Evolutionary conservation across 23 tunicate species (phyloP), one percentile per base, ranked within the genome.

Genomic region (Halocynthia roretzi): DNA sequence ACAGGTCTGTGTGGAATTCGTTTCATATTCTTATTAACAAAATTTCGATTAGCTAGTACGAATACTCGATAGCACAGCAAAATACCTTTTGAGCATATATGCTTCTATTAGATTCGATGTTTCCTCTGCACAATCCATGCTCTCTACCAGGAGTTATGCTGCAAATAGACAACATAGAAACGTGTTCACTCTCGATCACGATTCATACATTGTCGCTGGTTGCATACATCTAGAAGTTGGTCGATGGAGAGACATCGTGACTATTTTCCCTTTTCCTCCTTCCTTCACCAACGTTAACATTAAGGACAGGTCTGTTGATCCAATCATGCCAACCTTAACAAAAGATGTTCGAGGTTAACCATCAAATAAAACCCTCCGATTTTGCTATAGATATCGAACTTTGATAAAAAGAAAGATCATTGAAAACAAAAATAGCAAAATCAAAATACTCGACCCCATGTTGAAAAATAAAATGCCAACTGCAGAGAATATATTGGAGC

Each of bases 131-230:
- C 8, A 62, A 8, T 54, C 17, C 19, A 52, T 20, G 48, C 31
- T 5, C n/a, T 65, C 70, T 20, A 15, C 19, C 9, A 65, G 70
- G 5, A 15, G 70, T 10, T 48, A 48, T 20, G 0, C 19, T 20
- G 22, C 22, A 5, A 65, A 48, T 15, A 65, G 19, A 40, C 22
- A 48, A 65, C 22, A 15, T 20, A 40, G 70, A 65, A 65, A 20
- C 9, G 48, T 53, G 20, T 74, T 74, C 68, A 74, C 78, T 8
- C 9, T 11, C 8, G 78, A 74, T 11, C 62, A 54, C 19, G 78
- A 74, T 54, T 74, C 78, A 7, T 74, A 74, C 56, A 74, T 74
- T 56, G 78, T 54, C 21, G 62, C 14, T 10, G 78, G 78, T 8
- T 74, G 78, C 56, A 8, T 14, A 5, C 78, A 74, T 8, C 56